Conservation (phyloP, 2,797 vertebrate species). For the Myotis myotis region DNA sequence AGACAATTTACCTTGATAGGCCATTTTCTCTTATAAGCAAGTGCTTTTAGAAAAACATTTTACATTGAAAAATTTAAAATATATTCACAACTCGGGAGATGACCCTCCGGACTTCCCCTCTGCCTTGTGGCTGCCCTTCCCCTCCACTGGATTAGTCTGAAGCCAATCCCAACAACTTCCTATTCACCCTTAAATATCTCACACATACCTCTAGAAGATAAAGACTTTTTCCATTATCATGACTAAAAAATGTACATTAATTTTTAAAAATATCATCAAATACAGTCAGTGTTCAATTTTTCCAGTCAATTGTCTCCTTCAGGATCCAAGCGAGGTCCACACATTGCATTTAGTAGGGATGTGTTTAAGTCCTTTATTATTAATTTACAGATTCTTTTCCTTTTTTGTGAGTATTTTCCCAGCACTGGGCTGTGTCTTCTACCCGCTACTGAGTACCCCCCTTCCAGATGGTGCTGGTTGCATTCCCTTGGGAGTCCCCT, state of each 20-base stretch:
- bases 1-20: neutral
- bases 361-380: neutral
- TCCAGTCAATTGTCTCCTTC: neutral
- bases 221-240: neutral
- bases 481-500: neutral
- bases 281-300: neutral
- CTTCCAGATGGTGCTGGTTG: neutral
- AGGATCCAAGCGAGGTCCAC: neutral
- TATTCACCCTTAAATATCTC: neutral
- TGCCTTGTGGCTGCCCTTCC: fast-evolving
- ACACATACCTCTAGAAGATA: neutral
- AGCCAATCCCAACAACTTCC: neutral
- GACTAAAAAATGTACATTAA: neutral
- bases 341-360: neutral
- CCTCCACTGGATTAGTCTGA: too few relatives aligned
- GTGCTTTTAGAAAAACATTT: neutral
- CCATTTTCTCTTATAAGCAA: neutral
- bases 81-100: neutral
- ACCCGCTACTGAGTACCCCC: neutral
- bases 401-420: neutral
- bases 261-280: neutral
- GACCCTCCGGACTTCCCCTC: fast-evolving
- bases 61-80: neutral
- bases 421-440: neutral
- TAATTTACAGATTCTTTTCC: neutral